A percentile compares a stretch with the other conserved stretches of the same genome.
Evolutionary conservation across 2,888 invertebrate genomes (phyloP).

Genomic region (Drosophila kanekoi): DNA sequence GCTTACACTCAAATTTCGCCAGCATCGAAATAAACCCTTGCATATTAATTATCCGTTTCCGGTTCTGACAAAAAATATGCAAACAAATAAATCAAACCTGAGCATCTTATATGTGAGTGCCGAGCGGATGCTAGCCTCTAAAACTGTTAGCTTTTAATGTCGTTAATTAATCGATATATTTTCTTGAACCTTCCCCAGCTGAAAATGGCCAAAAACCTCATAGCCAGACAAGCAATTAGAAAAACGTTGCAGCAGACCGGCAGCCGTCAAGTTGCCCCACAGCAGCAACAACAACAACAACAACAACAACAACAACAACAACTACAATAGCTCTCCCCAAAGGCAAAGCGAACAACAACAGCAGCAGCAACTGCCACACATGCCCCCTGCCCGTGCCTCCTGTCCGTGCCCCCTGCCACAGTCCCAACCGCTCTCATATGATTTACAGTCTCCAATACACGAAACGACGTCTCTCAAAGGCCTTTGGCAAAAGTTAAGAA

Average conservation of each 20-base stretch:
- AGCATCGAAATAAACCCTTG: slow-evolving; percentile 8
- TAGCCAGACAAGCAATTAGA: slow-evolving; percentile 72
- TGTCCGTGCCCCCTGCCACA: not conserved
- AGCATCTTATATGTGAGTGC: slow-evolving; percentile 6
- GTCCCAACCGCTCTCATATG: slow-evolving; percentile 50
- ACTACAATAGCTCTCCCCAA: not conserved
- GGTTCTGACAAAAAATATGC: slow-evolving; percentile 11
- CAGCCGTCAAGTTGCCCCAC: slow-evolving; percentile 27
- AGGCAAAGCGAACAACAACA: slow-evolving; percentile 14
- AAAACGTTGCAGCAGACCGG: slow-evolving; percentile 41
- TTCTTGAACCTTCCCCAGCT: not conserved
- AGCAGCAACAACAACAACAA: slow-evolving; percentile 16
- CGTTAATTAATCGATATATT: slow-evolving; percentile 73
- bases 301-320: slow-evolving; percentile 24
- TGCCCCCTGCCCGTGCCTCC: slow-evolving; percentile 28
- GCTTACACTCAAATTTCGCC: not conserved
- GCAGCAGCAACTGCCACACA: slow-evolving; percentile 32
- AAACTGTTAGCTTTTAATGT: slow-evolving; percentile 73
- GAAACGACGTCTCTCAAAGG: slow-evolving; percentile 42
- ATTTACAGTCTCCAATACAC: slow-evolving; percentile 67
- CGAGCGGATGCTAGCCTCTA: not conserved
- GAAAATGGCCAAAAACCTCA: slow-evolving; percentile 18
- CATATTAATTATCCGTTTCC: slow-evolving; percentile 50
- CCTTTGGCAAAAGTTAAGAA: slow-evolving; percentile 77
- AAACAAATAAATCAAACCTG: slow-evolving; percentile 55